Conservation (phyloP, 2,888 invertebrate genomes). For the Scaeva pyrastri region DNA sequence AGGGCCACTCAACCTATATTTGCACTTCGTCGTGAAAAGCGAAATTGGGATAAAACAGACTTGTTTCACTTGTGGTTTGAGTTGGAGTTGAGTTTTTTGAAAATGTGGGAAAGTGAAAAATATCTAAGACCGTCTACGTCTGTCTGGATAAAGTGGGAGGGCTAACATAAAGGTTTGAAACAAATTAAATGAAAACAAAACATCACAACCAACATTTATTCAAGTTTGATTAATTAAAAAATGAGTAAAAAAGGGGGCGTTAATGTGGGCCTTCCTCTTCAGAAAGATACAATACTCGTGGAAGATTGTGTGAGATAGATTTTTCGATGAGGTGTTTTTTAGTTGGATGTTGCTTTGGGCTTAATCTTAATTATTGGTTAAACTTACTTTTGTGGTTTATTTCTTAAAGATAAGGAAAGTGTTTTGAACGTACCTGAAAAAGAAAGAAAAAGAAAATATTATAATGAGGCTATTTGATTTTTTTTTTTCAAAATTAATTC, state of each 20-base stretch:
- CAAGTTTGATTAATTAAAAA: conserved; percentile 2
- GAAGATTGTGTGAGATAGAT: background rate
- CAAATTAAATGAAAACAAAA: conserved; percentile 9
- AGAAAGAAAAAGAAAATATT: conserved; percentile 9
- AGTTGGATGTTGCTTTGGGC: background rate
- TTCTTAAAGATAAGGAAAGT: background rate
- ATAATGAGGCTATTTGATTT: background rate
- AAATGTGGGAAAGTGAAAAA: conserved; percentile 66
- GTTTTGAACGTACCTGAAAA: conserved; percentile 41
- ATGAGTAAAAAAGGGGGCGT: conserved; percentile 6
- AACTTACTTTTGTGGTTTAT: conserved; percentile 3
- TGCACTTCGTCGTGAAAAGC: conserved; percentile 72
- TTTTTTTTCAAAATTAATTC: background rate
- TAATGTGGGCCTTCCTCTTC: background rate
- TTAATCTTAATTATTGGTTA: conserved; percentile 15
- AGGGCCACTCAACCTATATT: conserved; percentile 74
- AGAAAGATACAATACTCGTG: too few relatives aligned
- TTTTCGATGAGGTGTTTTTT: background rate
- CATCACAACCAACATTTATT: background rate
- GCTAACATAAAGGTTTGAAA: conserved; percentile 34
- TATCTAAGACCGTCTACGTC: too few relatives aligned
- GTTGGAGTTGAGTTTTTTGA: conserved; percentile 16
- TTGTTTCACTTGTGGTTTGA: conserved; percentile 41
- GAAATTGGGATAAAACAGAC: conserved; percentile 64
- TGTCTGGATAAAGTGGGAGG: background rate